phyloP scores from a whole-genome alignment of 2,797 vertebrate genomes.

The Botia almorhae region DNA sequence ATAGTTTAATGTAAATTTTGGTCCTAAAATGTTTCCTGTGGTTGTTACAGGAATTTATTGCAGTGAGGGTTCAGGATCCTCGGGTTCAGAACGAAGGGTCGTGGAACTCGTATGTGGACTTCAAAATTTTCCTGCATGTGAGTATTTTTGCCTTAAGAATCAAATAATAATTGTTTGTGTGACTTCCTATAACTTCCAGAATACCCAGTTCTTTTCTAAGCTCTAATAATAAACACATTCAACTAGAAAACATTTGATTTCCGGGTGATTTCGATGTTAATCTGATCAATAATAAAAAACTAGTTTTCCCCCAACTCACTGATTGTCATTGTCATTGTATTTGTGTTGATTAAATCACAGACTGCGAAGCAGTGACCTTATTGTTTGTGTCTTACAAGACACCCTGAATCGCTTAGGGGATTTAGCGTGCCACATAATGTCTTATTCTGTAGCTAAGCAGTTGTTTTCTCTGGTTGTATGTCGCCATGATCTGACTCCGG shows the following conservation, averaged over 20 bases:
- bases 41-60: conserved; percentile 85
- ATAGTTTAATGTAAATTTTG: neutral
- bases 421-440: neutral
- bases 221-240: neutral
- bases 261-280: neutral
- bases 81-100: conserved; percentile 91
- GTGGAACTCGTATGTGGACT: conserved; percentile 96
- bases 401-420: neutral
- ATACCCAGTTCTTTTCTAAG: neutral
- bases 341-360: conserved; percentile 4
- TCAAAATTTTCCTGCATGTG: conserved; percentile 97
- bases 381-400: neutral
- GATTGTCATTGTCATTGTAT: neutral
- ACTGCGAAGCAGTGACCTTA: neutral
- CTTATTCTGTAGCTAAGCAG: neutral
- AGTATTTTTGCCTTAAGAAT: conserved; percentile 67
- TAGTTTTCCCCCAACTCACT: neutral
- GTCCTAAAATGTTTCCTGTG: neutral
- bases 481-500: conserved; percentile 5
- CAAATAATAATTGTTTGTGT: conserved; percentile 10
- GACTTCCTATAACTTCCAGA: too few relatives aligned
- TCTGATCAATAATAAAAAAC: neutral
- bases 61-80: conserved; percentile 95
- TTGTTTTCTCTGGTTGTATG: neutral
- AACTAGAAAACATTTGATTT: neutral